These are phyloP conservation scores for Eulemur macaco DNA, from an alignment of 2,113 vertebrate genomes.

Conservation along the genomic window DNA sequence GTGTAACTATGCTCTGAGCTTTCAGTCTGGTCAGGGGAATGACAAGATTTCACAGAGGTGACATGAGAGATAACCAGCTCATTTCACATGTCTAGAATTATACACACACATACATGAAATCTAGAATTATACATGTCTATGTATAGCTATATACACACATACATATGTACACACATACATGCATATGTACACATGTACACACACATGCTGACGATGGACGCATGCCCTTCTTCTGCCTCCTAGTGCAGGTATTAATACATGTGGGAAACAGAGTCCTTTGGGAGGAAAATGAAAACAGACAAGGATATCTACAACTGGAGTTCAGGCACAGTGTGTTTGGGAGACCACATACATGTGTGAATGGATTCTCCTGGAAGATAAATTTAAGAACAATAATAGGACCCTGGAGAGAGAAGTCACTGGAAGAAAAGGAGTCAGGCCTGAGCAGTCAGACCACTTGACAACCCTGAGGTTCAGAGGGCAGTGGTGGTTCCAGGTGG, in stretches of 20 bases:
- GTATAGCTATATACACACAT: neutral
- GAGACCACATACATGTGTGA: neutral
- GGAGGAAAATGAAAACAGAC: neutral
- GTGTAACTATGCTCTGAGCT: neutral
- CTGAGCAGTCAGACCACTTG: fast-evolving
- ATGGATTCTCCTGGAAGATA: neutral
- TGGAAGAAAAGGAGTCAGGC: neutral
- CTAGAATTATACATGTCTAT: neutral
- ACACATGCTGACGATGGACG: neutral
- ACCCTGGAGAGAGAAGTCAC: neutral
- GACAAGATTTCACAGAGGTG: neutral
- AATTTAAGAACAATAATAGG: neutral
- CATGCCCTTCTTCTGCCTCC: neutral
- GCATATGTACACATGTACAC: neutral
- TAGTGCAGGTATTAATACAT: neutral
- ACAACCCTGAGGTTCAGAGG: neutral
- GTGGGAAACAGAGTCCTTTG: neutral
- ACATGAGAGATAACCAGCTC: neutral
- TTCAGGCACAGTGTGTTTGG: neutral
- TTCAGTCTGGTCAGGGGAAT: neutral
- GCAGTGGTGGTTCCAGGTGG: neutral
- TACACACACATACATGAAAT: neutral
- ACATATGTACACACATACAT: neutral
- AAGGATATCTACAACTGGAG: neutral
- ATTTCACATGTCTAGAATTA: neutral